Evolutionary conservation across 2,888 invertebrate genomes (phyloP).

Genomic region (Brenthis hecate): DNA sequence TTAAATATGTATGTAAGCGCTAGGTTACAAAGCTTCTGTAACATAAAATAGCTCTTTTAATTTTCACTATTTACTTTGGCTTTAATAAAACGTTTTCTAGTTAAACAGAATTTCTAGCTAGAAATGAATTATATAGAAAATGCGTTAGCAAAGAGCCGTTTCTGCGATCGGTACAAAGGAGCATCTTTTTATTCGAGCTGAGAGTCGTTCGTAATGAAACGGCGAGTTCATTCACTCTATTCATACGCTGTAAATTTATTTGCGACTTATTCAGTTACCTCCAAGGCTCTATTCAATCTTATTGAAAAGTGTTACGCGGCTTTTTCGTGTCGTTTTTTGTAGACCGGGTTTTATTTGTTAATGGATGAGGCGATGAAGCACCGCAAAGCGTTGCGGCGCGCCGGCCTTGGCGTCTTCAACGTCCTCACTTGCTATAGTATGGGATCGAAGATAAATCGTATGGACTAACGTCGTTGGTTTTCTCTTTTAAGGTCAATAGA

Average conservation of each 20-base stretch:
- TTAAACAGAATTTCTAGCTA: constrained; percentile 16
- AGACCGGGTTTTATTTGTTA: constrained; percentile 38
- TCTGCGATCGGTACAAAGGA: constrained; percentile 27
- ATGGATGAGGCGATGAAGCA: constrained; percentile 40
- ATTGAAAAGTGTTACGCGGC: constrained; percentile 41
- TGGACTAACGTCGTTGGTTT: too few relatives aligned
- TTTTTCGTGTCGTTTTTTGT: constrained; percentile 39
- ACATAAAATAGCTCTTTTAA: constrained; percentile 16
- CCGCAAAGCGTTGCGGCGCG: neutral
- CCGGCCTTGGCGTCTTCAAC: neutral
- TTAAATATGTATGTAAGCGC: neutral
- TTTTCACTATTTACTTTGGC: constrained; percentile 11
- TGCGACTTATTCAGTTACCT: constrained; percentile 43
- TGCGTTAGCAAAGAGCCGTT: constrained; percentile 20
- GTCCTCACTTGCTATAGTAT: neutral
- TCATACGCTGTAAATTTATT: constrained; percentile 42
- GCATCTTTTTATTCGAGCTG: constrained; percentile 30
- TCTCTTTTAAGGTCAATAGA: too few relatives aligned
- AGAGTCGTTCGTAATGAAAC: constrained; percentile 38
- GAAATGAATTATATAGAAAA: constrained; percentile 27
- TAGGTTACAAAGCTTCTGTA: neutral
- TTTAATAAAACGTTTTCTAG: constrained; percentile 15
- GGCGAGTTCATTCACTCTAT: constrained; percentile 39
- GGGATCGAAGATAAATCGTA: neutral
- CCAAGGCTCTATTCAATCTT: constrained; percentile 39